A percentile compares a stretch with the other conserved stretches of the same genome.
Evolutionary conservation across 2,797 vertebrate genomes (phyloP).

Genomic region (Phrynocephalus vlangalii): DNA sequence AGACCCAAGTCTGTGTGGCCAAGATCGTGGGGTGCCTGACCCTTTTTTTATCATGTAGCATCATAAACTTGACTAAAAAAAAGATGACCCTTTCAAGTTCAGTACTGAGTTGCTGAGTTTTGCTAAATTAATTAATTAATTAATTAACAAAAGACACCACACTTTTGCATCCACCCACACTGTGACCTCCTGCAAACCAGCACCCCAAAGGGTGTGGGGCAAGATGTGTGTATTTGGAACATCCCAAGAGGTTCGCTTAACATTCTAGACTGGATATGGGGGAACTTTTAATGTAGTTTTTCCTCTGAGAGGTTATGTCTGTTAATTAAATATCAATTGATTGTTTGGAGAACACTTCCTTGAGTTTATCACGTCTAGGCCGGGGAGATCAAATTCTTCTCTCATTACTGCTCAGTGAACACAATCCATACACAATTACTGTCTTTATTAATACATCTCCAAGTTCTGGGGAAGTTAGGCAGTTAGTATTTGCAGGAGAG

Average conservation of each 20-base stretch:
- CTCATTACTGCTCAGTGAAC: slow-evolving; percentile 69
- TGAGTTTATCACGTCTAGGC: slow-evolving; percentile 54
- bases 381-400: slow-evolving; percentile 67
- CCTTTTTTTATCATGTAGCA: too few relatives aligned
- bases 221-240: neutral
- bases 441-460: slow-evolving; percentile 69
- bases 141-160: neutral
- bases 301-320: slow-evolving; percentile 48
- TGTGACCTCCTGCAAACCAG: too few relatives aligned
- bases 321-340: slow-evolving; percentile 74
- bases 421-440: slow-evolving; percentile 71
- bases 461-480: slow-evolving; percentile 64
- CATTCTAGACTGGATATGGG: neutral
- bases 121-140: neutral
- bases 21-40: too few relatives aligned
- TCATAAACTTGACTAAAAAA: too few relatives aligned
- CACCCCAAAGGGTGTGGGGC: neutral
- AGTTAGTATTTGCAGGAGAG: slow-evolving; percentile 72
- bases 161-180: neutral
- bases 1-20: too few relatives aligned
- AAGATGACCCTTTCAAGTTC: too few relatives aligned
- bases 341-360: slow-evolving; percentile 70
- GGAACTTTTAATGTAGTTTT: slow-evolving; percentile 54
- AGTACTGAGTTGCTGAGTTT: neutral
- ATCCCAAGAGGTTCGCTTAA: slow-evolving; percentile 33